Evolutionary conservation across 2,888 invertebrate genomes (phyloP), one percentile per base, ranked within the genome.

Genomic region (Nipponacmea schrenckii): DNA sequence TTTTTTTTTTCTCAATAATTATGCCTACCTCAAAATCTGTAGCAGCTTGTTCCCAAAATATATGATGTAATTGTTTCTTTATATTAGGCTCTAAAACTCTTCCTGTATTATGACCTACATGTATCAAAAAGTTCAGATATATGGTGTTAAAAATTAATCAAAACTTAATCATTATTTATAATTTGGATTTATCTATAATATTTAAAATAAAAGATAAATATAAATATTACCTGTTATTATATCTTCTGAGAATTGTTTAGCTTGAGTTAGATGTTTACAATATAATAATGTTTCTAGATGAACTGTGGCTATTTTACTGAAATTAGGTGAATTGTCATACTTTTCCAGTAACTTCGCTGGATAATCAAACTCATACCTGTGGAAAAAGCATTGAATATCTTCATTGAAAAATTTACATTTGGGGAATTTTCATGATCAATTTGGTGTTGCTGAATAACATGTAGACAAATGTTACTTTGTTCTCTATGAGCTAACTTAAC

Each of bases 41-140:
- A n/a, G 83, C 83, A 70, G 85, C 87, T 68, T 85, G 81, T 62
- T 84, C 84, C 87, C 87, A 87, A 26, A 86, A 79, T 14, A 83
- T 64, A 26, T 83, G 67, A 72, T 87, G 86, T 70, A 87, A 82
- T 71, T 80, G 80, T 70, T 83, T 86, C 74, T 78, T 81, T 1
- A 82, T 80, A 15, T 69, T 62, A 15, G 76, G 74, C 66, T 86
- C 85, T 48, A 85, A 50, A 50, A 83, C 80, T 56, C 77, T 75
- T 12, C 83, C 83, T 12, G 81, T 83, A 66, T 83, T 82, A 69
- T 84, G 83, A 46, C 79, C 85, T 85, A 74, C 20, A 68, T n/a
- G n/a, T n/a, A n/a, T n/a, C n/a, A 74, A 39, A 17, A 27, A 27
- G 67, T 12, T 24, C 64, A 39, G 39, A n/a, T 3, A 44, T 44